Evolutionary conservation across 2,113 vertebrate species (phyloP).

Genomic region (Atherinomorus stipes): DNA sequence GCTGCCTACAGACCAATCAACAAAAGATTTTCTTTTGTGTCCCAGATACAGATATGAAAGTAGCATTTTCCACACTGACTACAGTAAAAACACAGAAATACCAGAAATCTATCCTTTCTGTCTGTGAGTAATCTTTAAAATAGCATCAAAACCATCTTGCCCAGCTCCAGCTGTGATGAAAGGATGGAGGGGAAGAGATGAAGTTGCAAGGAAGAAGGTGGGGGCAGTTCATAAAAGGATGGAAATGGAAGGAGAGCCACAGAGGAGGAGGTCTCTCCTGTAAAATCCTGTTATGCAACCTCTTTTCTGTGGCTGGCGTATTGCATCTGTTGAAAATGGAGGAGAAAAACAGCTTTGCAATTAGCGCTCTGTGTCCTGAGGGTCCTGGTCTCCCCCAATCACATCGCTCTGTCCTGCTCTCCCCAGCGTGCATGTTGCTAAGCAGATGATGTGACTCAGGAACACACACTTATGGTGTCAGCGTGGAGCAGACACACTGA

Average conservation of each 20-base stretch:
- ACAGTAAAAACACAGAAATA: slow-evolving; percentile 23
- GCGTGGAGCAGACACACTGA: slow-evolving; percentile 52
- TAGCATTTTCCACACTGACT: neutral
- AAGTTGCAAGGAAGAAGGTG: slow-evolving; percentile 50
- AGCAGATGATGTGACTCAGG: slow-evolving; percentile 81
- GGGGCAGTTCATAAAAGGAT: slow-evolving; percentile 54
- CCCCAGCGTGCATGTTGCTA: slow-evolving; percentile 75
- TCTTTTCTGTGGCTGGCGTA: slow-evolving; percentile 64
- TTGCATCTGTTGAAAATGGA: slow-evolving; percentile 77
- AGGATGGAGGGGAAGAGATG: slow-evolving; percentile 56
- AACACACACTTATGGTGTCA: slow-evolving; percentile 63
- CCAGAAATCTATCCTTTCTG: slow-evolving; percentile 30
- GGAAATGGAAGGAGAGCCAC: slow-evolving; percentile 55
- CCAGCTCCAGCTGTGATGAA: slow-evolving; percentile 64
- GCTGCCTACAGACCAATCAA: slow-evolving; percentile 51
- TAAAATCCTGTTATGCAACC: slow-evolving; percentile 81
- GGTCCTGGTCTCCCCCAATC: slow-evolving; percentile 80
- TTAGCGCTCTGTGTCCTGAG: slow-evolving; percentile 75
- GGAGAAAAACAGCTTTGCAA: slow-evolving; percentile 77
- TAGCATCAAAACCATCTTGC: slow-evolving; percentile 63
- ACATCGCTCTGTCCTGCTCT: slow-evolving; percentile 64
- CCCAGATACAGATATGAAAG: slow-evolving; percentile 24
- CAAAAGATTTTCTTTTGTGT: slow-evolving; percentile 51
- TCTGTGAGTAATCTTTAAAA: slow-evolving; percentile 55
- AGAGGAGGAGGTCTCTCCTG: slow-evolving; percentile 64